Conservation (phyloP, 2,113 vertebrate genomes). For the Menura novaehollandiae region DNA sequence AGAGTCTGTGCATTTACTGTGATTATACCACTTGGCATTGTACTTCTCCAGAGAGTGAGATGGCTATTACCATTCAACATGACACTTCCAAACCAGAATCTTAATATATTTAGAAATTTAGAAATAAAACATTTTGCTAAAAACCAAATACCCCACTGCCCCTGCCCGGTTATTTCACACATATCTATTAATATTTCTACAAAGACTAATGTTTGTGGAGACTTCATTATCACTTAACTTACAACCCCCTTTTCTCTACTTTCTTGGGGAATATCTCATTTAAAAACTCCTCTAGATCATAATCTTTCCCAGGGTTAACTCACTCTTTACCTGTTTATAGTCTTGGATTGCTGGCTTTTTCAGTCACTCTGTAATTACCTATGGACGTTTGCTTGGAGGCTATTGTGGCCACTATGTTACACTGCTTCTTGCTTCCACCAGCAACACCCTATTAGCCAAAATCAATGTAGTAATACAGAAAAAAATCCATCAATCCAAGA, state of each 20-base stretch:
- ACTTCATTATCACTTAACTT: neutral
- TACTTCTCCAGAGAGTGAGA: neutral
- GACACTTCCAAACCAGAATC: neutral
- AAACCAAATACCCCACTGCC: rapidly evolving
- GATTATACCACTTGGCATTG: neutral
- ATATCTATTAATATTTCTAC: neutral
- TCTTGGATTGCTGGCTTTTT: neutral
- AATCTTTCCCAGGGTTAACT: neutral
- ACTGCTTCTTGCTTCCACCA: neutral
- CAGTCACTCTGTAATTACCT: neutral
- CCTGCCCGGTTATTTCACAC: neutral
- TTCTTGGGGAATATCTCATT: neutral
- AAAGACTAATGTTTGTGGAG: neutral
- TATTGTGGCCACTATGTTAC: neutral
- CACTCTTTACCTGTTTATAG: neutral
- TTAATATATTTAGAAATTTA: neutral
- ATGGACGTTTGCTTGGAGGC: neutral
- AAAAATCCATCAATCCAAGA: neutral
- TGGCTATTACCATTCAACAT: neutral
- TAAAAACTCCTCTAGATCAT: neutral
- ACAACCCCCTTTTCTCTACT: neutral
- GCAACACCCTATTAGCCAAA: neutral
- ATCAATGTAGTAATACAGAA: neutral
- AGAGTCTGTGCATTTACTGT: neutral
- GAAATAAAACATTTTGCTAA: neutral